A percentile compares a stretch with the other conserved stretches of the same genome.
Conservation (phyloP, 1,140 invertebrate species). For the Diuraphis noxia region DNA sequence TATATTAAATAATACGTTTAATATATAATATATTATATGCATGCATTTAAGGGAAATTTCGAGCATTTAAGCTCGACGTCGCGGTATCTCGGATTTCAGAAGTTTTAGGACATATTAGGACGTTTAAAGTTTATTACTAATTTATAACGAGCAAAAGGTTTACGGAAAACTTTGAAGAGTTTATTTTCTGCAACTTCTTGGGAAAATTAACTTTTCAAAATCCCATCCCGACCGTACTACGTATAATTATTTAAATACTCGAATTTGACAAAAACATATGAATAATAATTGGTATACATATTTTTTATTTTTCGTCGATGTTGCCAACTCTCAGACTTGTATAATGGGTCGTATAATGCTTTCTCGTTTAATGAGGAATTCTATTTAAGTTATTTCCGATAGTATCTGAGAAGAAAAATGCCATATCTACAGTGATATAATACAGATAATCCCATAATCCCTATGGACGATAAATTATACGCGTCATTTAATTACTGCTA, state of each 20-base stretch:
- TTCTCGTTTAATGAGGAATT: background rate
- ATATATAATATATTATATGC: background rate
- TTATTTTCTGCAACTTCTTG: slow-evolving; percentile 31
- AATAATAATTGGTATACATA: background rate
- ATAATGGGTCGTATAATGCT: background rate
- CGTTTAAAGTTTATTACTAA: slow-evolving; percentile 29
- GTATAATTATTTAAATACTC: background rate
- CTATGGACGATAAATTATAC: too few species aligned
- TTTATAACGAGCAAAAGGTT: slow-evolving; percentile 36
- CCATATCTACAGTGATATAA: too few species aligned
- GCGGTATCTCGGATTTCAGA: background rate
- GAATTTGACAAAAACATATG: background rate
- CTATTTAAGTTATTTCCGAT: background rate
- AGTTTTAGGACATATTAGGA: slow-evolving; percentile 1
- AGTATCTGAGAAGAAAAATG: too few species aligned
- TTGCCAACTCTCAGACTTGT: background rate
- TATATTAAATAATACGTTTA: background rate
- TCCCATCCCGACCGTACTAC: background rate
- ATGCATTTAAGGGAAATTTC: background rate
- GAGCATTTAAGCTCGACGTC: background rate
- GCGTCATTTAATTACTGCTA: too few species aligned
- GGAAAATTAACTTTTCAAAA: slow-evolving; percentile 36
- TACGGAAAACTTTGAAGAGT: slow-evolving; percentile 17
- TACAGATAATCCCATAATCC: too few species aligned
- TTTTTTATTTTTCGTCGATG: background rate